phyloP scores from a whole-genome alignment of 2,797 vertebrate genomes.

The Sebastes iracundus region DNA sequence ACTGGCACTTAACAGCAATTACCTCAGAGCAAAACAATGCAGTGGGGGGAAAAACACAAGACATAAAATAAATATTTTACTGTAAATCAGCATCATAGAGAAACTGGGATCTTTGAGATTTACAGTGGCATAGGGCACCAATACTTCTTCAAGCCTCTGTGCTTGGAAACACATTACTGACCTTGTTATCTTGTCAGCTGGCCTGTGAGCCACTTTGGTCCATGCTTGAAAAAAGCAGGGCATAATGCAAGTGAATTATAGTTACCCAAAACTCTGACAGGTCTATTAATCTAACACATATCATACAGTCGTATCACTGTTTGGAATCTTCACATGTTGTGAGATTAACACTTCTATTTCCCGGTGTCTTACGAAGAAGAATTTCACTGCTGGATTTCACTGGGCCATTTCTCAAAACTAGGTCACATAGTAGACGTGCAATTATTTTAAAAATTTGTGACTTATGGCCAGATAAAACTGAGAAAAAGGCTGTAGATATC shows the following conservation, averaged over 20 bases:
- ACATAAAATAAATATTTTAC: neutral
- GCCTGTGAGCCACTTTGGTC: constrained; percentile 21
- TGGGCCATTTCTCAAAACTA: neutral
- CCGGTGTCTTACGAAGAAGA: neutral
- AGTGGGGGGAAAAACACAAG: neutral
- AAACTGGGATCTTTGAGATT: neutral
- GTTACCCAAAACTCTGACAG: constrained; percentile 4
- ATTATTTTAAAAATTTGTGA: neutral
- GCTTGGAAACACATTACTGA: constrained; percentile 22
- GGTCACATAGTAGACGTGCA: neutral
- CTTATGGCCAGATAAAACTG: neutral
- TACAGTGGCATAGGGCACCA: neutral
- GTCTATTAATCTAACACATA: neutral
- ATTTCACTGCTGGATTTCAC: neutral
- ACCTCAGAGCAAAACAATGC: neutral
- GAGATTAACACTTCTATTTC: neutral
- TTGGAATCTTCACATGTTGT: neutral
- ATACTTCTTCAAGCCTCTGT: neutral
- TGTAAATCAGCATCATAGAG: neutral
- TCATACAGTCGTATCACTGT: neutral
- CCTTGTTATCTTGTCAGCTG: constrained; percentile 41
- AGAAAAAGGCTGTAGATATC: neutral
- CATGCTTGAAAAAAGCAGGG: constrained; percentile 14
- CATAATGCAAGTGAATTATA: constrained; percentile 18
- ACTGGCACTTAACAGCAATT: neutral